Percentiles rank a stretch among this genome's conserved stretches.
Evolutionary conservation across 2,113 vertebrate genomes (phyloP).

Genomic region (Cyanistes caeruleus): DNA sequence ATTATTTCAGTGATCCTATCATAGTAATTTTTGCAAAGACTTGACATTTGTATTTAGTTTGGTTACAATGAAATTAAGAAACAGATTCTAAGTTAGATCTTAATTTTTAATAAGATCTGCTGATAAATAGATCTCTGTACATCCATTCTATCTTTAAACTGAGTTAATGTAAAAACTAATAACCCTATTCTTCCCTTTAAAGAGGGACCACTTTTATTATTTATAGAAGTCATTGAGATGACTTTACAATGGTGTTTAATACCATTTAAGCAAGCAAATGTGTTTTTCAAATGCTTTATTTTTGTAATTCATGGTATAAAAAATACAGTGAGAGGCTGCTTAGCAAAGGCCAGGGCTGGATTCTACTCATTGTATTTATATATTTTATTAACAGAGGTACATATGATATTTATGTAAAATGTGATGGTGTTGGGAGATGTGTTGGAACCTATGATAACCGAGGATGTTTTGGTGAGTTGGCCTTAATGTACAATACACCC

Average conservation of each 20-base stretch:
- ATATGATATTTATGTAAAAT: constrained; percentile 90
- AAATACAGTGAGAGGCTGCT: neutral
- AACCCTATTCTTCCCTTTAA: neutral
- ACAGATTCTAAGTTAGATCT: neutral
- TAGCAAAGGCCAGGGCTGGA: neutral
- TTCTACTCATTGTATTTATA: neutral
- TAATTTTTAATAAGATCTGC: neutral
- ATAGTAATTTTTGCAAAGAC: neutral
- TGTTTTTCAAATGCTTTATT: neutral
- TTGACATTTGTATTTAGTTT: neutral
- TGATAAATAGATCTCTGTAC: neutral
- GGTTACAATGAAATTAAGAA: neutral
- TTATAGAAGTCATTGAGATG: neutral
- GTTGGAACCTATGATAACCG: constrained; percentile 94
- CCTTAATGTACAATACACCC: constrained; percentile 98
- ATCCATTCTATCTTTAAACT: neutral
- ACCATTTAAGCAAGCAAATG: neutral
- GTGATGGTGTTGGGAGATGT: constrained; percentile 84
- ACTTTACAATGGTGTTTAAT: neutral
- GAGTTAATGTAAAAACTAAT: neutral
- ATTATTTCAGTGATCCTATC: neutral
- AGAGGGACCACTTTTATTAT: neutral
- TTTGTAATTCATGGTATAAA: neutral
- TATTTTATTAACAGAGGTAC: constrained; percentile 84
- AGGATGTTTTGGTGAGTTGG: constrained; percentile 97